Conservation (phyloP, 2,797 vertebrate genomes). For the Darevskia mixta region DNA sequence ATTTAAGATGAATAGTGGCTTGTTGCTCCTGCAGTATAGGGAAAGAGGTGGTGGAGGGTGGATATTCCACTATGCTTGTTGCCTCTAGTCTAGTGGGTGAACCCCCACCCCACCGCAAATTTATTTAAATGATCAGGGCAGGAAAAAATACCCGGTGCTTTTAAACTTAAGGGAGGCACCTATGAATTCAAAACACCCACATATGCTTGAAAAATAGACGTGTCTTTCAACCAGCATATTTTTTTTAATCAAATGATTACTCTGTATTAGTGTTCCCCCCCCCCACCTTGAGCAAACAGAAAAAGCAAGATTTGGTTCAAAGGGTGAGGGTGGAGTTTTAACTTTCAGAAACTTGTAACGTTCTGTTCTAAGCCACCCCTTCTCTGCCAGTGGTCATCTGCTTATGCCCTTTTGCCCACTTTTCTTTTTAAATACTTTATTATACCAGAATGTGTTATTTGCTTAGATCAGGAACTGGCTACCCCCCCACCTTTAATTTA, state of each 20-base stretch:
- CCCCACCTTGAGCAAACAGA: conserved; percentile 56
- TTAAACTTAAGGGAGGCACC: conserved; percentile 29
- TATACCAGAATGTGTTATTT: conserved; percentile 70
- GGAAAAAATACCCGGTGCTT: background rate
- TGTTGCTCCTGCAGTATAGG: conserved; percentile 55
- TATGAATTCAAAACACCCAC: conserved; percentile 48
- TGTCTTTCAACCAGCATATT: background rate
- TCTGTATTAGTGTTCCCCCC: background rate
- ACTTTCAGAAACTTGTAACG: conserved; percentile 65
- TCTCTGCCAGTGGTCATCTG: conserved; percentile 49
- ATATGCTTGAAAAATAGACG: conserved; percentile 59
- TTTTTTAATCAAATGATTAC: background rate
- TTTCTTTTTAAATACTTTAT: background rate
- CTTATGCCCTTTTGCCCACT: background rate
- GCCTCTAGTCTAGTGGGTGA: conserved; percentile 54
- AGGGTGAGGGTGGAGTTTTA: conserved; percentile 15
- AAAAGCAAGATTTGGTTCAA: conserved; percentile 63
- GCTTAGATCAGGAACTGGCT: conserved; percentile 57
- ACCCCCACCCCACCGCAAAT: conserved; percentile 3
- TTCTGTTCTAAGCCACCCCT: conserved; percentile 40
- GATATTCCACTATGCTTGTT: conserved; percentile 67
- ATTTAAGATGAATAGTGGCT: conserved; percentile 60
- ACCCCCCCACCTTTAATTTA: conserved; percentile 55
- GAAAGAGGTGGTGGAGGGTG: conserved; percentile 34
- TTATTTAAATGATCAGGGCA: conserved; percentile 66